Evolutionary conservation across 1,140 invertebrate species (phyloP), one percentile per base, ranked within the genome.

Genomic region (Eufriesea mexicana): DNA sequence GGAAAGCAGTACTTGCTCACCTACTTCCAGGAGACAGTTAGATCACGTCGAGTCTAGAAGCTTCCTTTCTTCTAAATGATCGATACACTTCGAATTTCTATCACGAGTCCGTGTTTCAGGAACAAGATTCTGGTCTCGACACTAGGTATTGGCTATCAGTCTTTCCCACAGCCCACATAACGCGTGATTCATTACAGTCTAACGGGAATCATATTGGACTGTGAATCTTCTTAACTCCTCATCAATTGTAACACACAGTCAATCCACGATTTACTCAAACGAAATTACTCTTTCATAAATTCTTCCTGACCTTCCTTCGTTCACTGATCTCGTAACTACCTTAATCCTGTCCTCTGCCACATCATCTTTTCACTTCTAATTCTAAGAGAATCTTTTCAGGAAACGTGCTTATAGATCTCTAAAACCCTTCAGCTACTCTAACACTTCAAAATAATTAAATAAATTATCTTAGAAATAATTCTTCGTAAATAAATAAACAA

Each of bases 1-100:
- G 61, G 57, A 85, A 85, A 86, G 72, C 51, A 47, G 62, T 55
- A 80, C n/a, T 71, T 28, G 57, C 59, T 85, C 73, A 73, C 70
- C 71, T 86, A 79, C 83, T 83, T 83, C 12, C 35, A 23, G 12
- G 35, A 54, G 28, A 74, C 23, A 25, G 16, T 16, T n/a, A 18
- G 20, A 25, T 42, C 28, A 0, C 10, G 14, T 25, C 42, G 28
- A n/a, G 5, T 75, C 59, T 57, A 81, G 61, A 86, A 86, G 25
- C 66, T 77, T 84, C 66, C 25, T 35, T 55, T 49, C 47, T 47
- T 55, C 35, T 7, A 45, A 71, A 47, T 54, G 49, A 79, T 72
- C 57, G 25, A 57, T 54, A 14, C 59, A 45, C 35, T 57, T 2
- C 18, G 14, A 12, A 49, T 25, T 54, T 71, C 0, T 16, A 23